phyloP scores from a whole-genome alignment of 1,140 invertebrate genomes.

The Chrysoperla carnea region DNA sequence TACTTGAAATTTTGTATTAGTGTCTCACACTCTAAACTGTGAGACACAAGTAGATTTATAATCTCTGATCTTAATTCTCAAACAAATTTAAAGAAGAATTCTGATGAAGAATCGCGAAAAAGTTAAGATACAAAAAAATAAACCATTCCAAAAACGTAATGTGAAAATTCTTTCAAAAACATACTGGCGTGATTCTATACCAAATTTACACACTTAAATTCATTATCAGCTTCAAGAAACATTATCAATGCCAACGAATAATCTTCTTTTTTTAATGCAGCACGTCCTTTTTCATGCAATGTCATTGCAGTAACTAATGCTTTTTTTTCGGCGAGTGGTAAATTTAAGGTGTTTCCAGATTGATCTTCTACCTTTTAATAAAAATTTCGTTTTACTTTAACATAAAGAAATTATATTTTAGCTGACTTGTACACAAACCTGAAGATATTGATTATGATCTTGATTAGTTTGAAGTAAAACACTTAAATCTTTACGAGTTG shows the following conservation, averaged over 20 bases:
- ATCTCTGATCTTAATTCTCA: too few relatives aligned
- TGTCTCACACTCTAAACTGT: too few relatives aligned
- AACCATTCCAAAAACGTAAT: too few relatives aligned
- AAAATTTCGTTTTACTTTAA: slow-evolving; percentile 4
- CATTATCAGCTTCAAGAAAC: slow-evolving; percentile 55
- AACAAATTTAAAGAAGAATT: too few relatives aligned
- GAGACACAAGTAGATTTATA: too few relatives aligned
- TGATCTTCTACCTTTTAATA: slow-evolving; percentile 54
- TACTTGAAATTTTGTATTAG: too few relatives aligned
- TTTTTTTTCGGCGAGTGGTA: slow-evolving; percentile 45
- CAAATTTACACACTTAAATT: slow-evolving; percentile 37
- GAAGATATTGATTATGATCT: background rate
- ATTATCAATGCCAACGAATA: slow-evolving; percentile 49
- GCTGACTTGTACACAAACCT: background rate
- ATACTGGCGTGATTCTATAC: too few relatives aligned
- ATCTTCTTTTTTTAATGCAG: slow-evolving; percentile 41
- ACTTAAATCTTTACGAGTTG: slow-evolving; percentile 31
- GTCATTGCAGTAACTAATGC: slow-evolving; percentile 53
- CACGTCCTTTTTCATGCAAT: slow-evolving; percentile 56
- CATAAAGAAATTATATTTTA: background rate
- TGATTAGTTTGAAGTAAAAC: slow-evolving; percentile 17
- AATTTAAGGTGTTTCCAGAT: slow-evolving; percentile 44
- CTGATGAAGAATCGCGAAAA: too few relatives aligned
- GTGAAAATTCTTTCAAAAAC: too few relatives aligned
- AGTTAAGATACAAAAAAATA: too few relatives aligned